These are phyloP conservation scores for Empis livida DNA, from an alignment of 2,888 invertebrate species.

Conservation along the genomic window DNA sequence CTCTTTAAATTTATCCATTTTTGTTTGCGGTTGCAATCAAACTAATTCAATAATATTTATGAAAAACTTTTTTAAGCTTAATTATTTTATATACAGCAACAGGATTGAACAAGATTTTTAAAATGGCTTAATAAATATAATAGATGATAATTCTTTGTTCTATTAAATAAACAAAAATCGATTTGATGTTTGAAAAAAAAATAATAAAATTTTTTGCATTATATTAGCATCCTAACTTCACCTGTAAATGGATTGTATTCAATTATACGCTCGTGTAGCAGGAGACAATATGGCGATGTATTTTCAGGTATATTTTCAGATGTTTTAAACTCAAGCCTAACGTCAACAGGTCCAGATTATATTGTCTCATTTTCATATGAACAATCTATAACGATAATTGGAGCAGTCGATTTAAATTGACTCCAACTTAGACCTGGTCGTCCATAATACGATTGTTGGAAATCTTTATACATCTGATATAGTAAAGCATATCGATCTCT, in stretches of 20 bases:
- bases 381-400: slow-evolving; percentile 19
- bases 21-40: too few relatives aligned
- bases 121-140: too few relatives aligned
- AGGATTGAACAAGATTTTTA: too few relatives aligned
- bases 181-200: background rate
- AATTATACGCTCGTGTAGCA: slow-evolving; percentile 11
- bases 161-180: background rate
- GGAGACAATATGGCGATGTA: slow-evolving; percentile 16
- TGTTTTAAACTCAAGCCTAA: slow-evolving; percentile 19
- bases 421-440: slow-evolving; percentile 3
- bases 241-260: slow-evolving; percentile 4
- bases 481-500: slow-evolving; percentile 15
- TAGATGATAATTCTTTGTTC: background rate
- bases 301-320: slow-evolving; percentile 13
- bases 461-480: slow-evolving; percentile 18
- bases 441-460: slow-evolving; percentile 15
- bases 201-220: background rate
- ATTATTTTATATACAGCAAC: too few relatives aligned
- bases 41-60: too few relatives aligned
- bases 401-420: slow-evolving; percentile 15
- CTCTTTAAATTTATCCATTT: too few relatives aligned
- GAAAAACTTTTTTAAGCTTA: too few relatives aligned
- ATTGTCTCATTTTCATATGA: slow-evolving; percentile 17
- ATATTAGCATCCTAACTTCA: slow-evolving; percentile 1
- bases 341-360: slow-evolving; percentile 17